Evolutionary conservation across 2,797 vertebrate species (phyloP).

Genomic region (Stomatorhinus walkeri): DNA sequence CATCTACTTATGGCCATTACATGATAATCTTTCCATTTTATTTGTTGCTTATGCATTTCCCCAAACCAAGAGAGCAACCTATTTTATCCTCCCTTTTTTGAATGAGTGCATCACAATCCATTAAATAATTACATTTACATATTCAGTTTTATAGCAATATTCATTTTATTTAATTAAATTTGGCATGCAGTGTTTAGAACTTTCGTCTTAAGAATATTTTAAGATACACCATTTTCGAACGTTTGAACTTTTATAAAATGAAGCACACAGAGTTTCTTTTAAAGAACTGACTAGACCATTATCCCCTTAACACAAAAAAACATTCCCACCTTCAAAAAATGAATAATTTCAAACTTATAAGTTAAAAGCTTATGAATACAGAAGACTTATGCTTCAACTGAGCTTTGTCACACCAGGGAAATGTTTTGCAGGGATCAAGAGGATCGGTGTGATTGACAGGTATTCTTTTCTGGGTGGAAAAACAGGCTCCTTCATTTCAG

Average conservation of each 20-base stretch:
- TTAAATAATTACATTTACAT: background rate
- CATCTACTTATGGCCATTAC: background rate
- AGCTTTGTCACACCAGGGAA: background rate
- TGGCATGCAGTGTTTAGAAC: background rate
- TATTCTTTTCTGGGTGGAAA: constrained; percentile 2
- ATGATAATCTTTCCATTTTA: background rate
- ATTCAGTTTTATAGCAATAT: background rate
- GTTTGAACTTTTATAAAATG: background rate
- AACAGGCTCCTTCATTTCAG: background rate
- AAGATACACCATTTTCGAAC: background rate
- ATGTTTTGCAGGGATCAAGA: background rate
- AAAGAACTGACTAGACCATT: background rate
- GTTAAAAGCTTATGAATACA: background rate
- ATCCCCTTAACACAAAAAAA: background rate
- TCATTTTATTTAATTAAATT: background rate
- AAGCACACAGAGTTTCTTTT: background rate
- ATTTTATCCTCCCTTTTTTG: background rate
- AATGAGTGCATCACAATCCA: background rate
- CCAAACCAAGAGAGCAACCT: background rate
- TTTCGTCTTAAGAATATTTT: background rate
- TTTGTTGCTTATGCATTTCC: background rate
- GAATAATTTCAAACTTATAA: background rate
- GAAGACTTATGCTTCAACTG: background rate
- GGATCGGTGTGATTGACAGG: background rate
- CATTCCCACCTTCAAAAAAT: background rate